Conservation (phyloP, 2,888 invertebrate species). For the Paralinhomoeus sp. region DNA sequence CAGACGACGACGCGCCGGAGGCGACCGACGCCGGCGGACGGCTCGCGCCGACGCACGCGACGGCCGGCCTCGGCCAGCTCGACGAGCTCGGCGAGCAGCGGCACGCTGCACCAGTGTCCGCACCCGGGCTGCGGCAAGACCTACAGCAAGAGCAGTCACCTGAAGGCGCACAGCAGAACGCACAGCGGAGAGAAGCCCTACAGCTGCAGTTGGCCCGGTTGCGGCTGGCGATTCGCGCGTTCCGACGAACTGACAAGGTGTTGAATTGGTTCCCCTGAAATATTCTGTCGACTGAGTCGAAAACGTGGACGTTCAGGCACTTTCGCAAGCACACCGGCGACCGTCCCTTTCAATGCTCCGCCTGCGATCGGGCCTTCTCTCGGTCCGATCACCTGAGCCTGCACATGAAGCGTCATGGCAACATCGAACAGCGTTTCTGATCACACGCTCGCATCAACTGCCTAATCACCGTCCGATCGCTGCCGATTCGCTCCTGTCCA, state of each 20-base stretch:
- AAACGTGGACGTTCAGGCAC: slow-evolving; percentile 12
- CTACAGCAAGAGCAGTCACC: slow-evolving; percentile 31
- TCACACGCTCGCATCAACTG: no score
- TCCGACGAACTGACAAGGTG: slow-evolving; percentile 38
- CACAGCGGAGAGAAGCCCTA: slow-evolving; percentile 42
- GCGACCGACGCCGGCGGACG: background rate
- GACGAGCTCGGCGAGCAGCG: no score
- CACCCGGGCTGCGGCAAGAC: slow-evolving; percentile 29
- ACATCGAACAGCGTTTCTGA: no score
- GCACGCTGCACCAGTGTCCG: slow-evolving; percentile 10
- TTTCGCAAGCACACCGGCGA: slow-evolving; percentile 36
- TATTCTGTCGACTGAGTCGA: background rate
- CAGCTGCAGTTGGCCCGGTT: slow-evolving; percentile 39
- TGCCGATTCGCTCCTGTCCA: no score
- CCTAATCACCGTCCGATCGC: no score
- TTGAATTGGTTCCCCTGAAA: background rate
- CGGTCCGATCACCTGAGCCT: slow-evolving; percentile 42
- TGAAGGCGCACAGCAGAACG: slow-evolving; percentile 31
- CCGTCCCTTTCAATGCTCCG: slow-evolving; percentile 41
- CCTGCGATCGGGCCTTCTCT: slow-evolving; percentile 43
- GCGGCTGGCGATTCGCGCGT: slow-evolving; percentile 40
- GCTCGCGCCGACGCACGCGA: background rate
- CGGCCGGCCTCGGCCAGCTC: background rate
- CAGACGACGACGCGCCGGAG: background rate
- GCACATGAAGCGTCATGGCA: slow-evolving; percentile 45